Conservation (phyloP, 2,113 vertebrate species). For the Labeo rohita region DNA sequence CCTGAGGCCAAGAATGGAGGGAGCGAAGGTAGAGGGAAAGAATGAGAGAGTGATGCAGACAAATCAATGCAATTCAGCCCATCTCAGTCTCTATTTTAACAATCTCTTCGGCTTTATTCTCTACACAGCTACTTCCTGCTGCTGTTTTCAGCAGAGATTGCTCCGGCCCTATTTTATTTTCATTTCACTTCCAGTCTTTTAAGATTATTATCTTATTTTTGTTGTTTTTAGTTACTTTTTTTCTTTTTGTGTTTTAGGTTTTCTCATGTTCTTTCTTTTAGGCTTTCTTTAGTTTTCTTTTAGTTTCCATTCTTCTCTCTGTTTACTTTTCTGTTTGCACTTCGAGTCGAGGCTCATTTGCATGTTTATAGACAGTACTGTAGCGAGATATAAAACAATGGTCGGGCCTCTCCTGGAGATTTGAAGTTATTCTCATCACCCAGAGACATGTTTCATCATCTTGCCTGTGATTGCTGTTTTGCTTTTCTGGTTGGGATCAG, state of each 20-base stretch:
- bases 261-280: not conserved
- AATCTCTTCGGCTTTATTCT: constrained; percentile 13
- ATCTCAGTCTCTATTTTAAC: not conserved
- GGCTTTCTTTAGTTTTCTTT: constrained; percentile 33
- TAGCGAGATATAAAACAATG: constrained; percentile 47
- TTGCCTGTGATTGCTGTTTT: constrained; percentile 68
- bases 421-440: constrained; percentile 65
- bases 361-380: constrained; percentile 56
- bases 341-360: constrained; percentile 32
- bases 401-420: constrained; percentile 56
- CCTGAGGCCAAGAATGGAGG: constrained; percentile 51
- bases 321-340: constrained; percentile 16
- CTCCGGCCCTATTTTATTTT: constrained; percentile 35
- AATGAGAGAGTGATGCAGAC: constrained; percentile 53
- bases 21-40: constrained; percentile 56
- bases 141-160: not conserved
- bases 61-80: constrained; percentile 30
- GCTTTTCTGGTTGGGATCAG: constrained; percentile 69
- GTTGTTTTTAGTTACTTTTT: not conserved
- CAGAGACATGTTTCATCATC: constrained; percentile 67
- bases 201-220: constrained; percentile 33
- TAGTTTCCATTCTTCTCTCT: constrained; percentile 27
- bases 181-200: not conserved
- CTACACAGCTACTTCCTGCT: constrained; percentile 1
- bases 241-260: not conserved